phyloP scores from a whole-genome alignment of 2,888 invertebrate species.

The Euplexia lucipara region DNA sequence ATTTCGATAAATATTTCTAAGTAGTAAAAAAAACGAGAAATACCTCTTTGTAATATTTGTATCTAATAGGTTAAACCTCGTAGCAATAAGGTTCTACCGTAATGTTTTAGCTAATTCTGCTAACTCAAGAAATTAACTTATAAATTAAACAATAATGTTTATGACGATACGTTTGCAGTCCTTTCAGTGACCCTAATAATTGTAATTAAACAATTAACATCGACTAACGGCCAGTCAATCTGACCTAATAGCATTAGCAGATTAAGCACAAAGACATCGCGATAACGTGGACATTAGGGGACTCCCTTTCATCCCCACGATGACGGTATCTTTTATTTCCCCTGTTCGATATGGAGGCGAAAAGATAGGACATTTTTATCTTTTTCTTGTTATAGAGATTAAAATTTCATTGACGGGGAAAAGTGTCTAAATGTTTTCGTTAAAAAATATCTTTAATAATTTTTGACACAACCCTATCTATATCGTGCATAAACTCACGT shows the following conservation, averaged over 20 bases:
- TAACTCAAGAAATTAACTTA: neutral
- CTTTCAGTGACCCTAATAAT: constrained; percentile 40
- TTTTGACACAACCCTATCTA: no score
- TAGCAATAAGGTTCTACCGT: no score
- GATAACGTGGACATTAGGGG: constrained; percentile 60
- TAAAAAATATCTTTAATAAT: no score
- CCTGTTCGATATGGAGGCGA: constrained; percentile 44
- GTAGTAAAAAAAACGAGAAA: no score
- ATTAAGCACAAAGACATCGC: constrained; percentile 56
- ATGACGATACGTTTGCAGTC: constrained; percentile 20
- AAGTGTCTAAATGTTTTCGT: neutral
- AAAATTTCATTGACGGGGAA: constrained; percentile 4
- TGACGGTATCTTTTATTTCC: constrained; percentile 58
- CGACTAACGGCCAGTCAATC: constrained; percentile 58
- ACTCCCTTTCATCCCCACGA: constrained; percentile 45
- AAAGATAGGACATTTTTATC: constrained; percentile 57
- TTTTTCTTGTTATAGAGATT: constrained; percentile 41
- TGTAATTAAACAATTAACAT: constrained; percentile 64
- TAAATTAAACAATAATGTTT: constrained; percentile 19
- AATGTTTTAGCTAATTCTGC: no score
- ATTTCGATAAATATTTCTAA: no score
- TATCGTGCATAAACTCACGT: no score
- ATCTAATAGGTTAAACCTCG: no score
- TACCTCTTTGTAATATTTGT: no score
- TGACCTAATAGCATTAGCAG: constrained; percentile 61